These are phyloP conservation scores for Mythimna albipuncta DNA, from an alignment of 2,888 invertebrate genomes.

Conservation along the genomic window DNA sequence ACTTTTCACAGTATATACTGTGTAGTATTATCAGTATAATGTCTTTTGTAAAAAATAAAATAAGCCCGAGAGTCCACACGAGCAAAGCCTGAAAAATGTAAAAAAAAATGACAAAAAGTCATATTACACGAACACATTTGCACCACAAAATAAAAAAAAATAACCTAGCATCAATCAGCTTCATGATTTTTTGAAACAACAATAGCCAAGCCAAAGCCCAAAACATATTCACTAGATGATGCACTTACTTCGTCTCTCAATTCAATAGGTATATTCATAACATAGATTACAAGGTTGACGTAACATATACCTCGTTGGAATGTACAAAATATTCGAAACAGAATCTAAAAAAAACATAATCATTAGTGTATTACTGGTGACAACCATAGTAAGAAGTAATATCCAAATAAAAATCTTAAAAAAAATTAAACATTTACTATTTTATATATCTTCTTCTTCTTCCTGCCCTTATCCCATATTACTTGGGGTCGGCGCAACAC, in stretches of 20 bases:
- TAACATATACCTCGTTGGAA: slow-evolving; percentile 15
- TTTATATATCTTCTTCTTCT: too few species aligned
- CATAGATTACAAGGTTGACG: slow-evolving; percentile 2
- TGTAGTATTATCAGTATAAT: slow-evolving; percentile 56
- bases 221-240: background rate
- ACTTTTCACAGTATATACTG: background rate
- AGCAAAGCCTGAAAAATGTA: slow-evolving; percentile 6
- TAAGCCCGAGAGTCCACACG: background rate
- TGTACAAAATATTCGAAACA: slow-evolving; percentile 6
- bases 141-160: too few species aligned
- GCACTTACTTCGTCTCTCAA: slow-evolving; percentile 4
- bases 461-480: too few species aligned
- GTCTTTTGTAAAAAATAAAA: slow-evolving; percentile 57
- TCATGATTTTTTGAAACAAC: background rate
- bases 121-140: background rate
- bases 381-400: too few species aligned
- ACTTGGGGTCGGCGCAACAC: too few species aligned
- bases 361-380: too few species aligned
- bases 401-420: too few species aligned
- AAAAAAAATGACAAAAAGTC: background rate
- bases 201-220: too few species aligned
- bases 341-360: slow-evolving; percentile 9
- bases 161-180: background rate
- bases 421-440: too few species aligned
- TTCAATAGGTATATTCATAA: background rate